Evolutionary conservation across 2,888 invertebrate species (phyloP), one percentile per base, ranked within the genome.

Genomic region (Pristionchus mayeri): DNA sequence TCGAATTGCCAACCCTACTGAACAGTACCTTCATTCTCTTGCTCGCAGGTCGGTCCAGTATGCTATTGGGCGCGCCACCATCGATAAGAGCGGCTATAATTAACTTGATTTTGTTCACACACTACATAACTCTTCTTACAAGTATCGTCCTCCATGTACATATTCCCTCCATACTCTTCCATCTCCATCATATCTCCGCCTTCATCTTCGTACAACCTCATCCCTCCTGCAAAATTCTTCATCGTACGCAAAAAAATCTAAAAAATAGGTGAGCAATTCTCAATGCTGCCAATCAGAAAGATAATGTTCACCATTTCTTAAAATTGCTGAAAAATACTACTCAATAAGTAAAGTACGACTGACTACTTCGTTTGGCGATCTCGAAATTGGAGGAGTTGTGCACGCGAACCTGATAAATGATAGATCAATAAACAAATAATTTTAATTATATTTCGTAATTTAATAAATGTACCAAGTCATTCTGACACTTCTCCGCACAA

Each of bases 1-100:
- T n/a, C n/a, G n/a, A n/a, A n/a, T n/a, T n/a, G n/a, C n/a, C n/a
- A n/a, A n/a, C n/a, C n/a, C 44, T 44, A 44, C 44, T 16, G 13
- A 34, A 40, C 67, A n/a, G 67, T 67, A 67, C 67, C 67, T 67
- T 67, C 9, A n/a, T 67, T 40, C 67, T 16, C 67, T 67, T 67
- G 37, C 37, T 67, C 18, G 67, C 18, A 18, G 67, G 60, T 27
- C 27, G 67, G 4, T 18, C 13, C 37, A 34, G 18, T 18, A 37
- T 21, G 44, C 44, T 44, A 13, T 13, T 13, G 4, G 37, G 37
- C 67, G 37, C 9, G 11, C 27, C 37, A 7, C 37, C 67, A 4
- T 67, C 67, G 11, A 67, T 27, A 0, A 37, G 67, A n/a, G 67
- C 67, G 37, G 67, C 37, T 37, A 67, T 0, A 18, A 18, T 16